phyloP scores from a whole-genome alignment of 37 sponge, comb jelly and placozoan species.

The Theonella swinhoei region DNA sequence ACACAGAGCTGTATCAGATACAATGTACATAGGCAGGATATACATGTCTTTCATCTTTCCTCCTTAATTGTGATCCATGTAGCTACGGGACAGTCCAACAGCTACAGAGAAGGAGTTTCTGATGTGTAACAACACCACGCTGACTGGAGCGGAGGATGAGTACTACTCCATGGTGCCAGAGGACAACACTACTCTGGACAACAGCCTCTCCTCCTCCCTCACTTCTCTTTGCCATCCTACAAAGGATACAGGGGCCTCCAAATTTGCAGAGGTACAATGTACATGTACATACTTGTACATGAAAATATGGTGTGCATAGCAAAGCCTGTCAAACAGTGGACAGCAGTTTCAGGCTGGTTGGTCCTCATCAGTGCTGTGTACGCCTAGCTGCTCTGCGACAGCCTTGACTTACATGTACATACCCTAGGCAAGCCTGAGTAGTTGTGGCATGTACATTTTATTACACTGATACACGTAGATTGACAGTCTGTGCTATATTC shows the following conservation, averaged over 20 bases:
- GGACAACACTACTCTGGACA: slow-evolving; percentile 31
- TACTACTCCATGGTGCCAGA: slow-evolving; percentile 51
- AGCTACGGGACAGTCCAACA: slow-evolving; percentile 60
- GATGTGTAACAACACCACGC: background rate
- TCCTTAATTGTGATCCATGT: no score
- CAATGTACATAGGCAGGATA: no score
- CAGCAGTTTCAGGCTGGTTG: no score
- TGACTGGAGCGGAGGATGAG: slow-evolving; percentile 35
- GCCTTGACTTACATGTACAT: no score
- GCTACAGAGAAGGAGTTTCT: slow-evolving; percentile 53
- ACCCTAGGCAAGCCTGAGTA: no score
- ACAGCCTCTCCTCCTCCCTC: slow-evolving; percentile 53
- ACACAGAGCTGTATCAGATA: background rate
- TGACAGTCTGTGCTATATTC: slow-evolving; percentile 54
- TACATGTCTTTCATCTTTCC: no score
- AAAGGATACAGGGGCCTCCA: slow-evolving; percentile 31
- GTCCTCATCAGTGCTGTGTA: no score
- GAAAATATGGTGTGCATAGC: no score
- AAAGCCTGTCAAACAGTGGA: no score
- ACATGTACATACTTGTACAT: no score
- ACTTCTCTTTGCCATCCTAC: slow-evolving; percentile 22
- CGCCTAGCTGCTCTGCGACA: no score
- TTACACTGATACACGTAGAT: background rate
- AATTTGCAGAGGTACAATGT: no score
- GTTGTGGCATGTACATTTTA: background rate